Evolutionary conservation across 1,140 invertebrate genomes (phyloP).

Genomic region (Sycophaga agraensis): DNA sequence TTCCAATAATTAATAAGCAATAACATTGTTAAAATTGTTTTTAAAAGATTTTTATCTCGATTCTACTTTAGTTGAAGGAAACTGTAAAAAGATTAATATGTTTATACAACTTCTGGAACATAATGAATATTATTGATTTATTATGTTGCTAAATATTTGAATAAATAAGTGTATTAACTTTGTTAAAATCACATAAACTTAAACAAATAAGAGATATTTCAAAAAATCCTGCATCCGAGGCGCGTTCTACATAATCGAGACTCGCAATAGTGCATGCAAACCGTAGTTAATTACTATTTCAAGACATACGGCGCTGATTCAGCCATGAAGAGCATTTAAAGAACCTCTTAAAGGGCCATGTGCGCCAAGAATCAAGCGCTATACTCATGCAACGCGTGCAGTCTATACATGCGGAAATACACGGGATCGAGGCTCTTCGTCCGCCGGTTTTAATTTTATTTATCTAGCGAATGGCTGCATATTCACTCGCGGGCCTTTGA

Average conservation of each 20-base stretch:
- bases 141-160: background rate
- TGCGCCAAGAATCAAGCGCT: slow-evolving; percentile 30
- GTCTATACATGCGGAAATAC: background rate
- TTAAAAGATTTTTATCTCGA: too few species aligned
- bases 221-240: background rate
- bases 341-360: slow-evolving; percentile 32
- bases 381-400: too few species aligned
- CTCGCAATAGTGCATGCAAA: background rate
- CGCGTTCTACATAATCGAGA: background rate
- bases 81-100: background rate
- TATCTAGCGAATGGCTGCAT: background rate
- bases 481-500: background rate
- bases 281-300: slow-evolving; percentile 8
- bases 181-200: too few species aligned
- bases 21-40: too few species aligned
- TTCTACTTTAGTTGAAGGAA: too few species aligned
- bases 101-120: background rate
- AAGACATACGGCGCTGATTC: slow-evolving; percentile 12
- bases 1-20: too few species aligned
- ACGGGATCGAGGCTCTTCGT: background rate
- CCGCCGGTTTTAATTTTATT: background rate
- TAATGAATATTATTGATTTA: background rate
- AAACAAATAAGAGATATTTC: background rate
- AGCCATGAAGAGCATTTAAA: slow-evolving; percentile 14
- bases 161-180: too few species aligned